Base-by-base conservation (phyloP, 2,113 vertebrate species). In the Pollimyrus isidori region DNA sequence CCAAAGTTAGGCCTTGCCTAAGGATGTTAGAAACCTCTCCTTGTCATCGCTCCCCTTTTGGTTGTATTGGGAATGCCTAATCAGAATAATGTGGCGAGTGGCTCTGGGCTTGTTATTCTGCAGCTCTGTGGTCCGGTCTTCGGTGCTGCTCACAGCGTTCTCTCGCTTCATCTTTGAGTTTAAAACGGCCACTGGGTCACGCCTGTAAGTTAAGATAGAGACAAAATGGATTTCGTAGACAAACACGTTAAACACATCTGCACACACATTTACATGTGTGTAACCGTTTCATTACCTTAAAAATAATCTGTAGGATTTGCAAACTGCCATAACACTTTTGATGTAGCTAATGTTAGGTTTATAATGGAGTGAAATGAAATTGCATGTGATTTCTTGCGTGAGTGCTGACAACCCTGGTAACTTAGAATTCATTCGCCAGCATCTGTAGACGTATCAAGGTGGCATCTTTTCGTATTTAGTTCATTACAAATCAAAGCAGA, bases 21-120 rank as follows among this genome's bases (percentile, higher is more conserved):
- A 92, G 0, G 96, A 91, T 0, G 98, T 99, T 85, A 99, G 97
- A 26, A 95, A 95, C 82, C 95, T 95, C 92, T 99, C 97, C 50
- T 95, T 96, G 90, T 99, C 98, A 7, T 93, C 93, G 53, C 88
- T 93, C 4, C 97, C 98, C 0, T 97, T 97, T 93, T 97, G 89
- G 7, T 98, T 97, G 76, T 99, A 99, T 87, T 99, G 98, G 0
- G 98, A 99, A 89, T 99, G 98, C 42, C 98, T 95, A 93, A 99
- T 98, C 42, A 99, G 97, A 93, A 98, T 97, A 42, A 99, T 98
- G 93, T 99, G 97, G 48, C 98, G 95, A 0, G 98, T 99, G 19
- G 98, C 98, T 91, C 97, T 99, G 0, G 97, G 96, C 92, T 97
- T 98, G 94, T 92, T 94, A 91, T 96, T 97, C 92, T 97, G 96